Base-by-base conservation (phyloP, 2,113 vertebrate species). In the Caranx ignobilis region DNA sequence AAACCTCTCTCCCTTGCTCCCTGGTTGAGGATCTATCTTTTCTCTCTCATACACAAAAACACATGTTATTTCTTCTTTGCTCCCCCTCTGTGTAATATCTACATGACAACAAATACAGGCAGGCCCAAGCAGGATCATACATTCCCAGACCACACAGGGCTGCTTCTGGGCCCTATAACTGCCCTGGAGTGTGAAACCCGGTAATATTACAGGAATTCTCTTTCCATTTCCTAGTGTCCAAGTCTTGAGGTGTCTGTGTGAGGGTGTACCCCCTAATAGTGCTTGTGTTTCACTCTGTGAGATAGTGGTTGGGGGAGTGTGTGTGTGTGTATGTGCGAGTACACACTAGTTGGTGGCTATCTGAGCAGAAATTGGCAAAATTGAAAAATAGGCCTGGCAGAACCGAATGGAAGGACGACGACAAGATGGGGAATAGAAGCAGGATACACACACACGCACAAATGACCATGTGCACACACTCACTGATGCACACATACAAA, bases 351-450 rank as follows among this genome's bases (percentile, higher is more conserved):
- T 67, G 71, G 79, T 72, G 63, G 82, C 80, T 81, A 79, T 65
- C 76, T 86, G 84, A 86, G 77, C 81, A 89, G 62, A 92, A 91
- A 90, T 87, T 74, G 88, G 69, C 11, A 16, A 88, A 90, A 92
- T 92, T 90, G 85, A 92, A 92, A 92, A 92, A 89, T 73, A 86
- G 82, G 74, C 75, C 64, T 71, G 70, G 84, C 70, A 75, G 68
- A 86, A 79, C 50, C 79, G 66, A 85, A 78, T 66, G 32, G 60
- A 63, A 79, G 34, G 68, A 60, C 4, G 32, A 73, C 39, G 32
- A 73, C 39, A 69, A 81, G 76, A 86, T 64, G 69, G 65, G 63
- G 67, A 74, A 63, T 37, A 60, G 39, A 57, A 61, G 35, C 43
- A 68, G 69, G 59, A 54, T 26, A 56, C 21, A 66, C 54, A 50